A percentile compares a stretch with the other conserved stretches of the same genome.
Evolutionary conservation across 1,140 invertebrate genomes (phyloP).

Genomic region (Pectinophora gossypiella): DNA sequence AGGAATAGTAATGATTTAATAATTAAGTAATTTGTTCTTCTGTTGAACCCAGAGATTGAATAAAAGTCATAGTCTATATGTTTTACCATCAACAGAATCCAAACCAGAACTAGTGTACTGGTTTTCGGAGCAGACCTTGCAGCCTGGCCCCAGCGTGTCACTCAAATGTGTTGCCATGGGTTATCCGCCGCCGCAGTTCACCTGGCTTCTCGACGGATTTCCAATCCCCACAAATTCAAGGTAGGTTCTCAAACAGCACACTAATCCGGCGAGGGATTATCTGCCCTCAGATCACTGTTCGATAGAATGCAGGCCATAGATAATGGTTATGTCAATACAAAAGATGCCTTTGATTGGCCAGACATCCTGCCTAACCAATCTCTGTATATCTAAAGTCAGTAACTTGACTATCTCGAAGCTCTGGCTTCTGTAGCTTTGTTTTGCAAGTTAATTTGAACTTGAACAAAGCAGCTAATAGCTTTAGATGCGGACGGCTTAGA

Average conservation of each 20-base stretch:
- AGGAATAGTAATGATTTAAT: too few species aligned
- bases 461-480: background rate
- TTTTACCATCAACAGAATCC: slow-evolving; percentile 77
- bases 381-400: background rate
- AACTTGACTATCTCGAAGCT: background rate
- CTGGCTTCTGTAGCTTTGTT: background rate
- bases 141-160: slow-evolving; percentile 91
- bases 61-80: too few species aligned
- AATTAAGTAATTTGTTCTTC: too few species aligned
- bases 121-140: slow-evolving; percentile 93
- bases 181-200: slow-evolving; percentile 92
- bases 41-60: too few species aligned
- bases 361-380: too few species aligned
- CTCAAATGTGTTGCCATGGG: slow-evolving; percentile 94
- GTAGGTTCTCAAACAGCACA: slow-evolving; percentile 39
- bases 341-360: too few species aligned
- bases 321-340: too few species aligned
- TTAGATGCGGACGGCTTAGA: background rate
- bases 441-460: background rate
- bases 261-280: background rate
- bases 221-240: slow-evolving; percentile 78
- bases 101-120: slow-evolving; percentile 90
- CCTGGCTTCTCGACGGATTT: slow-evolving; percentile 92
- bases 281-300: too few species aligned
- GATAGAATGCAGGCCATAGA: too few species aligned